A percentile compares a stretch with the other conserved stretches of the same genome.
Evolutionary conservation across 2,888 invertebrate species (phyloP).

Genomic region (Caenorhabditis angaria): DNA sequence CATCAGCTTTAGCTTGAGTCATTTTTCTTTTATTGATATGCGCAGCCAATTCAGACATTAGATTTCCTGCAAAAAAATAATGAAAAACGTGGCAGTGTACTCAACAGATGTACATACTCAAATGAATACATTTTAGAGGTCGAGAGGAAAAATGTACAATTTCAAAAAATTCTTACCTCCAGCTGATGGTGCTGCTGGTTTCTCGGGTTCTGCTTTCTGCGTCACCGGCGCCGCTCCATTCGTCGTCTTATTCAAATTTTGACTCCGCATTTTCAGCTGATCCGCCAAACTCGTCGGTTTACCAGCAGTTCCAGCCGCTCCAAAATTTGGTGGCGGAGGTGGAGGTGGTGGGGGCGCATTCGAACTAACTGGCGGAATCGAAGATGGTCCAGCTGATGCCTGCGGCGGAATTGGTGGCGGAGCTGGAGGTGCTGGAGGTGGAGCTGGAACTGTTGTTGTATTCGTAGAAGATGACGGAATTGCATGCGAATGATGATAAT

Average conservation of each 20-base stretch:
- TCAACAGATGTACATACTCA: not conserved
- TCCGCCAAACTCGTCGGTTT: conserved; percentile 35
- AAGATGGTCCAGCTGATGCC: conserved; percentile 10
- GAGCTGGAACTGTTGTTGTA: conserved; percentile 4
- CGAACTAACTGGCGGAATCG: conserved; percentile 23
- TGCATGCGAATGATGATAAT: conserved; percentile 3
- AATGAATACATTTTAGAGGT: not conserved
- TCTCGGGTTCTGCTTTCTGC: not conserved
- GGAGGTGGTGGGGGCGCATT: conserved; percentile 45
- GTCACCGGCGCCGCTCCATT: conserved; percentile 12
- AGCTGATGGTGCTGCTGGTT: conserved; percentile 15
- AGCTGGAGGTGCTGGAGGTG: conserved; percentile 19
- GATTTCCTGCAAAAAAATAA: conserved; percentile 20
- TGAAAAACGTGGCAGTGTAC: not conserved
- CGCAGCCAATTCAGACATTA: conserved; percentile 43
- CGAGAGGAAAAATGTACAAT: not conserved
- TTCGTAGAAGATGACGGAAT: not conserved
- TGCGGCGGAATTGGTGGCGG: conserved; percentile 16
- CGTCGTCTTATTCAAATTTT: conserved; percentile 31
- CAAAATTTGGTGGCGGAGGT: conserved; percentile 31
- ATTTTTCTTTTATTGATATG: conserved; percentile 44
- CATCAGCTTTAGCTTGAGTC: conserved; percentile 51
- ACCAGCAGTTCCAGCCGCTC: not conserved
- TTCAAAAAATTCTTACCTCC: conserved; percentile 11
- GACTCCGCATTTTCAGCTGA: conserved; percentile 34